phyloP scores from a whole-genome alignment of 2,797 vertebrate species.

The Antrozous pallidus region DNA sequence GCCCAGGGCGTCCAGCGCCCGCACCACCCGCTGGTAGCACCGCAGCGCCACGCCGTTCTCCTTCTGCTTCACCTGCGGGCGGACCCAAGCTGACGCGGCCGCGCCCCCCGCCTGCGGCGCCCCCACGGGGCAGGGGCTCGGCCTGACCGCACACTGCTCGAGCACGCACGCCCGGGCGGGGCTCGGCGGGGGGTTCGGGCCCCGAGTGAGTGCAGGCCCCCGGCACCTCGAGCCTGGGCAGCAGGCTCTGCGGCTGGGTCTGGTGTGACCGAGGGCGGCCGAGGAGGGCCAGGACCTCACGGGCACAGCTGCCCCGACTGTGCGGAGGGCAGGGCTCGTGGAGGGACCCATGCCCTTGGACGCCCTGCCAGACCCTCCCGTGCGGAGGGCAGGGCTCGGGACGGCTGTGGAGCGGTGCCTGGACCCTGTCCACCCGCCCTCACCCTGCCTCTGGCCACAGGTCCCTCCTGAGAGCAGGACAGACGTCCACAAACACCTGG shows the following conservation, averaged over 20 bases:
- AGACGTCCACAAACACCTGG: background rate
- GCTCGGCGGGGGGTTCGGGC: too few relatives aligned
- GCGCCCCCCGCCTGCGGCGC: rapidly evolving
- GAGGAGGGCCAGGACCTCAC: background rate
- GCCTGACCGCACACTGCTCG: rapidly evolving
- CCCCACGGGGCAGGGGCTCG: rapidly evolving
- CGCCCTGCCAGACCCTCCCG: rapidly evolving
- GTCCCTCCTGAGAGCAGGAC: background rate
- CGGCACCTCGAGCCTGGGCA: rapidly evolving
- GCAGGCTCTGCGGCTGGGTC: background rate
- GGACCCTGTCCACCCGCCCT: background rate
- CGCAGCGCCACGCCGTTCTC: slow-evolving; percentile 95
- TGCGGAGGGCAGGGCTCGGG: rapidly evolving
- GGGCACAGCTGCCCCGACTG: background rate
- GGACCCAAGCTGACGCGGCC: background rate
- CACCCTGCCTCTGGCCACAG: background rate
- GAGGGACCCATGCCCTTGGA: too few relatives aligned
- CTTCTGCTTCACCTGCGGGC: slow-evolving; percentile 93
- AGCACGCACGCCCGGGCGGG: too few relatives aligned
- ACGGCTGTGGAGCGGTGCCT: rapidly evolving
- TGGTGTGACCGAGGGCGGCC: rapidly evolving
- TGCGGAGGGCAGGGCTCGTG: rapidly evolving
- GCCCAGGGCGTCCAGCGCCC: slow-evolving; percentile 89
- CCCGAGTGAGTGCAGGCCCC: rapidly evolving
- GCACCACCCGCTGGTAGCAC: slow-evolving; percentile 91